Evolutionary conservation across 2,113 vertebrate species (phyloP), one percentile per base, ranked within the genome.

Genomic region (Atherinomorus stipes): DNA sequence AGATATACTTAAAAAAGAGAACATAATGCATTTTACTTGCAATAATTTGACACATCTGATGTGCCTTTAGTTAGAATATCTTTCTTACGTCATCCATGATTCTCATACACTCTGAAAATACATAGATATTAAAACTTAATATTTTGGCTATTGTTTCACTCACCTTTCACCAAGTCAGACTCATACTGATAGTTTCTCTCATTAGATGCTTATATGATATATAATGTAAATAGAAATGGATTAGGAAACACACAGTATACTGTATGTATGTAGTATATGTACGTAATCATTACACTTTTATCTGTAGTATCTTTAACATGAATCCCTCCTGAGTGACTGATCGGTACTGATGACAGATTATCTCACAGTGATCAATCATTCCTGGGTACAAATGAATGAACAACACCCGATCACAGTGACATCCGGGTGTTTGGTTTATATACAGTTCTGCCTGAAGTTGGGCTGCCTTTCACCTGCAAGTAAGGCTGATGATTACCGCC

Each of bases 91-190:
- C 76, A 72, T 64, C 69, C 67, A n/a, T 68, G 34, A 84, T 60
- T 37, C 66, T 63, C 65, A 76, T 53, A 76, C 85, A 80, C 64
- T 68, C 67, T 44, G 42, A 44, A 6, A 78, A 85, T 58, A 87
- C 71, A 77, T 57, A 63, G 52, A 79, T 23, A 38, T 71, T 26
- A 52, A 59, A 88, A 88, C 54, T 6, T 81, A 90, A 92, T 80
- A 90, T 86, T 91, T 91, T 90, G 89, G 90, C 85, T 87, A 84
- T 85, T 70, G 84, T 81, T 85, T 90, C 75, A 80, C 75, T 81
- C 69, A 34, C 68, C 66, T 74, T 74, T 80, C 65, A 85, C 58
- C 71, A 82, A 65, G 26, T 81, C 60, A 77, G 44, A 82, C 34
- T 84, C 82, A 71, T 60, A 76, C 71, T 64, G 75, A 83, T 54